These are phyloP conservation scores for Sylvia borin DNA, from an alignment of 2,797 vertebrate species.

Conservation along the genomic window DNA sequence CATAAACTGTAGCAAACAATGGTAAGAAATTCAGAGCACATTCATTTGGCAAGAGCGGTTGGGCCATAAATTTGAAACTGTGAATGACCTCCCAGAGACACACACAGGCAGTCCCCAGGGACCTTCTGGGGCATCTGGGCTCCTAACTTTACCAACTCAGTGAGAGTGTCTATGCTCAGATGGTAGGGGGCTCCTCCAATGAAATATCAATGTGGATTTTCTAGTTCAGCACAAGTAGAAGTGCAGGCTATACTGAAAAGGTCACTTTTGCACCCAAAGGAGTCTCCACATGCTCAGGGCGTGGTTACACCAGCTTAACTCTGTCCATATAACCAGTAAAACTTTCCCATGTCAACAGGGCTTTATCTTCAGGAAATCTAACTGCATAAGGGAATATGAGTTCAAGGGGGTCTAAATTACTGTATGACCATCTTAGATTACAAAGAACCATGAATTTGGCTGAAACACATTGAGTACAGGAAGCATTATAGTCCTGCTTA, in stretches of 20 bases:
- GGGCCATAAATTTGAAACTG: neutral
- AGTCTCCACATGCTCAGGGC: neutral
- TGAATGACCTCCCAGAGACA: neutral
- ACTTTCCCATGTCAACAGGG: conserved; percentile 59
- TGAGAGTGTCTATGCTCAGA: neutral
- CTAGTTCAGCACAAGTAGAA: neutral
- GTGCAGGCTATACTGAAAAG: neutral
- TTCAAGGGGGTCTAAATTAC: conserved; percentile 52
- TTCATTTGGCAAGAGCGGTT: neutral
- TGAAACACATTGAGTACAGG: conserved; percentile 1
- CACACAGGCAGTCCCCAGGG: neutral
- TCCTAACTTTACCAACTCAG: neutral
- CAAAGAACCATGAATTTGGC: conserved; percentile 47
- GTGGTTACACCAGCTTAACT: conserved; percentile 11
- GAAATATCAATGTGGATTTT: neutral
- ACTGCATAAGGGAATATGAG: conserved; percentile 41
- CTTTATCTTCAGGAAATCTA: conserved; percentile 65
- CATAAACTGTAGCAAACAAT: neutral
- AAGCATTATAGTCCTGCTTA: conserved; percentile 55
- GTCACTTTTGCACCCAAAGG: neutral
- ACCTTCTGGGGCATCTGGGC: neutral
- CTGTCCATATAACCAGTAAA: neutral
- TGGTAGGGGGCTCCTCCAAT: neutral
- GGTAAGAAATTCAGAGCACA: neutral
- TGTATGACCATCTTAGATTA: conserved; percentile 59